Conservation (phyloP, 2,888 invertebrate genomes). For the Prenolepis imparis region DNA sequence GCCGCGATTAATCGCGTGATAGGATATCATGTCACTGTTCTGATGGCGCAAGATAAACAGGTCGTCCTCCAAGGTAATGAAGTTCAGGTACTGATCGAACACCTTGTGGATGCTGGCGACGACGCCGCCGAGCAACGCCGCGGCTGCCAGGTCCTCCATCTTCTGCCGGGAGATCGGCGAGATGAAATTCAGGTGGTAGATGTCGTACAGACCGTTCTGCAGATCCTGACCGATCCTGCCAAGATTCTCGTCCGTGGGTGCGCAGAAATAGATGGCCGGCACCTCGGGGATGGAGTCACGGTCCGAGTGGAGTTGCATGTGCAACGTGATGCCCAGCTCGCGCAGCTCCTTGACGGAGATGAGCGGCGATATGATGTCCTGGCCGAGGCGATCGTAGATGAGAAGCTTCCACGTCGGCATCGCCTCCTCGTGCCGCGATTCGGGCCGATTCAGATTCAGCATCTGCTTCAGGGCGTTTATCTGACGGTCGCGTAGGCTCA, state of each 20-base stretch:
- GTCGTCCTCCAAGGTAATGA: conserved; percentile 99
- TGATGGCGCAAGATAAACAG: conserved; percentile 97
- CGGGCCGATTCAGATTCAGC: conserved; percentile 96
- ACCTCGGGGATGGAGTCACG: conserved; percentile 98
- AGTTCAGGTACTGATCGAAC: conserved; percentile 99
- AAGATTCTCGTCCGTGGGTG: conserved; percentile 98
- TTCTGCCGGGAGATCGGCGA: conserved; percentile 97
- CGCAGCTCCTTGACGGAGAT: conserved; percentile 98
- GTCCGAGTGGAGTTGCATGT: conserved; percentile 97
- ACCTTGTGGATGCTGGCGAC: conserved; percentile 97
- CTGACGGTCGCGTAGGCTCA: conserved; percentile 91
- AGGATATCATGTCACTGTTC: conserved; percentile 95
- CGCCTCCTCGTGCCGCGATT: conserved; percentile 91
- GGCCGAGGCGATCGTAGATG: conserved; percentile 98
- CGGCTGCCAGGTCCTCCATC: conserved; percentile 97
- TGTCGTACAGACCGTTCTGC: conserved; percentile 95
- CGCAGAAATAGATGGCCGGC: conserved; percentile 99
- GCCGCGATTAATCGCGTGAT: conserved; percentile 97
- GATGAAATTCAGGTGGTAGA: conserved; percentile 98
- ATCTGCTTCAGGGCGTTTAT: conserved; percentile 96
- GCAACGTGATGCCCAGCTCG: conserved; percentile 98
- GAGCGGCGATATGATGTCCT: conserved; percentile 99
- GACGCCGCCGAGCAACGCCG: conserved; percentile 95
- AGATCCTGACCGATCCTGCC: conserved; percentile 96
- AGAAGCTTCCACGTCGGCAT: conserved; percentile 99